Base-by-base conservation (phyloP, 1,140 invertebrate genomes). In the Cotesia vestalis region DNA sequence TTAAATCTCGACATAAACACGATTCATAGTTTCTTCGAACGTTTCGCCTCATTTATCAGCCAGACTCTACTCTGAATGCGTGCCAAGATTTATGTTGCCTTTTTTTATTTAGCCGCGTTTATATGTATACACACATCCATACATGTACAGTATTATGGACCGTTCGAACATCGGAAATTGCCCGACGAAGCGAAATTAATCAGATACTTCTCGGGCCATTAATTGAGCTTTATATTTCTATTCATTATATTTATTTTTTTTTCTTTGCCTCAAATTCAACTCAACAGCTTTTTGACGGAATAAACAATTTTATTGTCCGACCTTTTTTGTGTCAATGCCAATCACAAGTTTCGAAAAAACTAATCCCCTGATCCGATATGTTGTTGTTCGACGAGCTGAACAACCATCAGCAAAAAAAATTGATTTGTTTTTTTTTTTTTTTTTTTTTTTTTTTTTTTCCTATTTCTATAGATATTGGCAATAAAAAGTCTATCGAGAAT, bases 31-130 rank as follows among this genome's bases (percentile, higher is more conserved):
- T 63, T 60, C 66, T 73, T 66, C 62, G 51, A 73, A 71, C 75
- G 72, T 75, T 75, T 64, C 71, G 71, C 53, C 66, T 72, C 75
- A 73, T 76, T 73, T 76, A 76, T 76, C 72, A 73, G 71, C 73
- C 62, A 60, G 63, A 66, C 57, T 63, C 63, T 69, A 27, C 60
- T 14, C 73, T 76, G 75, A 69, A 76, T 71, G 51, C 27, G 52
- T 76, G 73, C 73, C 76, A 80, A 80, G 72, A 74, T 75, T 72
- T 12, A 40, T 61, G 73, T 74, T 69, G 38, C 61, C 57, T 27
- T 75, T 74, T 77, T 77, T 72, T 57, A 8, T 46, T 71, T 64
- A 20, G 52, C 40, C 40, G 51, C 12, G 8, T 36, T 35, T 57
- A 27, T 38, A 51, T 64, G 46, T 17, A 14, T 17, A 55, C 20